A percentile compares a stretch with the other conserved stretches of the same genome.
Conservation (phyloP, 2,888 invertebrate species). For the Torymus texanus region DNA sequence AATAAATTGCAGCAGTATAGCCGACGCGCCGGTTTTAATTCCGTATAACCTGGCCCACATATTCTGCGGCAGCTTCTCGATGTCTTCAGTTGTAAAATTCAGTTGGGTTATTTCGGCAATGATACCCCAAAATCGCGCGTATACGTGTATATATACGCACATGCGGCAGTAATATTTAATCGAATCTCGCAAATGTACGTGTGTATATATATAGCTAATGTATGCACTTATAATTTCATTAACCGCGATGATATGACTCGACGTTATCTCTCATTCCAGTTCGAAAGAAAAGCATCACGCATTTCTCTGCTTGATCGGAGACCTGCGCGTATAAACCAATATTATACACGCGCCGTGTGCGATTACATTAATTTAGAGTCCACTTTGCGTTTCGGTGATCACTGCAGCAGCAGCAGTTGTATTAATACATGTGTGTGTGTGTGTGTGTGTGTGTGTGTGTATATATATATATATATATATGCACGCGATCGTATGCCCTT, state of each 20-base stretch:
- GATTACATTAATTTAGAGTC: conserved; percentile 40
- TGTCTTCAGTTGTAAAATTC: not conserved
- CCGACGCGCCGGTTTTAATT: too few relatives aligned
- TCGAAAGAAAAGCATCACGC: too few relatives aligned
- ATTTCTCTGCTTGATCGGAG: not conserved
- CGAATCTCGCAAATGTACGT: not conserved
- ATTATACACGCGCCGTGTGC: not conserved
- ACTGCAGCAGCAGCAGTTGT: not conserved
- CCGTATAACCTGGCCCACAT: too few relatives aligned
- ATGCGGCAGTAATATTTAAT: conserved; percentile 18
- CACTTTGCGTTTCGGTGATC: conserved; percentile 18
- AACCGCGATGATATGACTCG: not conserved
- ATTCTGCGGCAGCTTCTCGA: too few relatives aligned
- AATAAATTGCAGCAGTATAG: too few relatives aligned
- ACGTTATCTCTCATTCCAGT: not conserved
- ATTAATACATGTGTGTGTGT: conserved; percentile 7
- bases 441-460: too few relatives aligned
- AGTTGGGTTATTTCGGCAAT: not conserved
- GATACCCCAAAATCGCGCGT: not conserved
- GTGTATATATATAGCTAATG: too few relatives aligned
- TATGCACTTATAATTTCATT: not conserved
- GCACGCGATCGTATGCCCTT: too few relatives aligned
- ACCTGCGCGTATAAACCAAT: conserved; percentile 6
- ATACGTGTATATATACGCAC: not conserved
- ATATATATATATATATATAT: too few relatives aligned